Conservation (phyloP, 2,113 vertebrate genomes). For the Scytalopus superciliaris region DNA sequence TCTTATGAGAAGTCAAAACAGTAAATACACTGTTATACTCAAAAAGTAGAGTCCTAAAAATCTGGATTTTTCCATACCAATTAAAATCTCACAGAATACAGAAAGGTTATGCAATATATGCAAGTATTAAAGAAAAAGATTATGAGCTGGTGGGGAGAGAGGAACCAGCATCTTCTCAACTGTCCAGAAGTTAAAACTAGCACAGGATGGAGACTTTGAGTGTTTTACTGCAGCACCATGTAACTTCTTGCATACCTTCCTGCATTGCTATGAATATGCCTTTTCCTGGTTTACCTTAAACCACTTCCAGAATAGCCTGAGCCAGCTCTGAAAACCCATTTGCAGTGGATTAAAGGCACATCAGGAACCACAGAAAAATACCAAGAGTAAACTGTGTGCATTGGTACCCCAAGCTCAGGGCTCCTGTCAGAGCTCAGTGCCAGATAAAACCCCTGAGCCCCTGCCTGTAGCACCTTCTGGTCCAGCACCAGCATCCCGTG, state of each 20-base stretch:
- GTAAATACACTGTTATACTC: not conserved
- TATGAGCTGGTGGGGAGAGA: fast-evolving
- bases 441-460: not conserved
- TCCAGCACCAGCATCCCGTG: not conserved
- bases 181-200: not conserved
- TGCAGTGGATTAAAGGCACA: not conserved
- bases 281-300: not conserved
- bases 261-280: fast-evolving
- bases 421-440: not conserved
- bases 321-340: not conserved
- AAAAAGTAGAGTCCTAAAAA: not conserved
- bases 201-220: not conserved
- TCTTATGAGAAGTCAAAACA: not conserved
- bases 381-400: not conserved
- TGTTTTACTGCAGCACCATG: not conserved
- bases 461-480: fast-evolving
- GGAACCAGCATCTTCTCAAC: not conserved
- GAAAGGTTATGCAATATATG: not conserved
- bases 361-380: not conserved
- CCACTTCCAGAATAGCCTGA: not conserved
- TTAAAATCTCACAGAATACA: not conserved
- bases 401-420: fast-evolving
- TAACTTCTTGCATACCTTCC: not conserved
- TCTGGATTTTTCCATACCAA: fast-evolving
- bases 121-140: not conserved